A percentile compares a stretch with the other conserved stretches of the same genome.
These are phyloP conservation scores for Chondrosia reniformis DNA, from an alignment of 37 sponge, comb jelly and placozoan genomes.

Conservation along the genomic window DNA sequence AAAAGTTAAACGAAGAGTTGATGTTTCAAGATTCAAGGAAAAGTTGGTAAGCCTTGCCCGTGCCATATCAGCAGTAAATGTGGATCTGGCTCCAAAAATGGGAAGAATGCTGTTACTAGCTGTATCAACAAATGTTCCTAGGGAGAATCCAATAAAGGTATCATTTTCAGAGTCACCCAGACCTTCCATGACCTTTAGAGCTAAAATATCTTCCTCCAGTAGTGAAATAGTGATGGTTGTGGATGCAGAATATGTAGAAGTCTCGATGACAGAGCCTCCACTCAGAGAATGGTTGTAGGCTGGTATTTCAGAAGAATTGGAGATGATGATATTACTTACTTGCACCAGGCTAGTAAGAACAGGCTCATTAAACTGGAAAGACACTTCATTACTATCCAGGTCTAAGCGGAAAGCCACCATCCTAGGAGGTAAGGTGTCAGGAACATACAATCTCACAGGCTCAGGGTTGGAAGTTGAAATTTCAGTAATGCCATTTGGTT, in stretches of 20 bases:
- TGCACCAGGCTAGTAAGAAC: constrained; percentile 30
- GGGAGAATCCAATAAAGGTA: constrained; percentile 43
- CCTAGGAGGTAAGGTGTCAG: constrained; percentile 54
- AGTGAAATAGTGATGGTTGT: constrained; percentile 35
- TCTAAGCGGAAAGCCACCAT: constrained; percentile 56
- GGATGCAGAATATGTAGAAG: constrained; percentile 14
- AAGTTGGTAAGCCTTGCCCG: constrained; percentile 45
- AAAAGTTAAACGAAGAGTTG: constrained; percentile 63
- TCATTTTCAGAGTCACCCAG: constrained; percentile 52
- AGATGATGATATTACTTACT: constrained; percentile 26
- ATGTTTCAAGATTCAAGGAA: constrained; percentile 73
- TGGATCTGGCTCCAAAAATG: not conserved
- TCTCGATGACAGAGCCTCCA: constrained; percentile 52
- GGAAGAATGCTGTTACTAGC: constrained; percentile 32
- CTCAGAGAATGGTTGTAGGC: constrained; percentile 32
- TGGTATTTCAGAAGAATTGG: constrained; percentile 36
- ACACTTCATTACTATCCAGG: constrained; percentile 45
- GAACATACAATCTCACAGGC: constrained; percentile 41
- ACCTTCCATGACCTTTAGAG: constrained; percentile 49
- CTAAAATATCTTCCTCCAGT: constrained; percentile 43
- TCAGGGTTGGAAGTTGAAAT: constrained; percentile 35
- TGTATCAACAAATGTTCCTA: constrained; percentile 56
- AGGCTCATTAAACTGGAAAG: constrained; percentile 73
- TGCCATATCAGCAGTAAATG: constrained; percentile 33
- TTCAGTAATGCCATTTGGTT: constrained; percentile 33